These are phyloP conservation scores for Augiades crinisus DNA, from an alignment of 2,888 invertebrate species.

Conservation along the genomic window DNA sequence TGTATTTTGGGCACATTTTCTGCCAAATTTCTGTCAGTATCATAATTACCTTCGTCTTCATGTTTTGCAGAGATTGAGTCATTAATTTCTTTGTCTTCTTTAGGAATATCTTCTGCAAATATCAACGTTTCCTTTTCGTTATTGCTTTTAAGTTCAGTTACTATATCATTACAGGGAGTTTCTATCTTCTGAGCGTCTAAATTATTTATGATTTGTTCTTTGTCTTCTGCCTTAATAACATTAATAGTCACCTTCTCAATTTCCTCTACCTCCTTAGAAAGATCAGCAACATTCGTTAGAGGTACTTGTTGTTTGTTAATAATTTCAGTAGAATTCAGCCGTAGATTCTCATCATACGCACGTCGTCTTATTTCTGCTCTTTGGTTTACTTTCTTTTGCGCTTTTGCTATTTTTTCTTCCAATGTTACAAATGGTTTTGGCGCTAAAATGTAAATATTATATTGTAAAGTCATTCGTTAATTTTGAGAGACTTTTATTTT, in stretches of 20 bases:
- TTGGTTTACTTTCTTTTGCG: slow-evolving; percentile 54
- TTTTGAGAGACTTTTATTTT: not conserved
- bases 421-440: slow-evolving; percentile 42
- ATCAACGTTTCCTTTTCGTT: no score
- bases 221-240: slow-evolving; percentile 16
- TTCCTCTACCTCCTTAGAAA: not conserved
- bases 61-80: no score
- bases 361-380: slow-evolving; percentile 41
- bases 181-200: not conserved
- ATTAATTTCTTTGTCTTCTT: no score
- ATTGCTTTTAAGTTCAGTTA: not conserved
- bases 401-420: slow-evolving; percentile 57
- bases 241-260: not conserved
- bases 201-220: not conserved
- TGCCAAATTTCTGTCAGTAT: no score
- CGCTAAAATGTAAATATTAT: slow-evolving; percentile 41
- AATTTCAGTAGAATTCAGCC: not conserved
- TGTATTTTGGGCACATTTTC: no score
- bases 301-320: not conserved
- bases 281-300: not conserved
- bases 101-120: no score
- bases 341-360: slow-evolving; percentile 29
- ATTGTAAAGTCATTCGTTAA: no score
- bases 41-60: no score
- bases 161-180: not conserved